Evolutionary conservation across 2,888 invertebrate genomes (phyloP), one percentile per base, ranked within the genome.

Genomic region (Acanthosepion esculentum): DNA sequence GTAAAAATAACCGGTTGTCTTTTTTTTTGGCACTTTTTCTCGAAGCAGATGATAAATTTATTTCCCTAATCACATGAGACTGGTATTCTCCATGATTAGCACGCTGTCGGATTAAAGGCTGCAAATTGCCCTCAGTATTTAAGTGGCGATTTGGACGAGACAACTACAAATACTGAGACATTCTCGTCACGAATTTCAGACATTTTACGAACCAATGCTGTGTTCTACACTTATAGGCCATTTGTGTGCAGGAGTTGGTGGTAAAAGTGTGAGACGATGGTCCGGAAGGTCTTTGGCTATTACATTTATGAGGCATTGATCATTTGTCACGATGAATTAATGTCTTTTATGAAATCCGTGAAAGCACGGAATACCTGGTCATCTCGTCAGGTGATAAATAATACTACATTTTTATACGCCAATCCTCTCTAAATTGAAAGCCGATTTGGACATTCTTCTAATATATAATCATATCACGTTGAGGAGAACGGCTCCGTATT

Each of bases 41-140:
- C 29, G n/a, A 78, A 78, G 78, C n/a, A 78, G n/a, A 78, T 78
- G n/a, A n/a, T 78, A 78, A 64, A 64, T 64, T 78, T 78, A 8
- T 78, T 78, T 78, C 15, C n/a, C n/a, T 78, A 78, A 78, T 78
- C 78, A n/a, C n/a, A 78, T 78, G 78, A 78, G 78, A 78, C 78
- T n/a, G n/a, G 29, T n/a, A 8, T 15, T 78, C 78, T n/a, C n/a
- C n/a, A 3, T 10, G 29, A 12, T 15, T 78, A 29, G n/a, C 12
- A 78, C 8, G n/a, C 78, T 78, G 78, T 78, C 78, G n/a, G n/a
- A 78, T 78, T n/a, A n/a, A 29, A 64, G 78, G 3, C 78, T 78
- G 78, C 29, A 78, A 78, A 78, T 78, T 78, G 78, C 5, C 29
- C n/a, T 78, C 8, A 78, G 12, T 15, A n/a, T 29, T 78, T n/a